Base-by-base conservation (phyloP, 2,888 invertebrate genomes). In the Leuctra nigra region DNA sequence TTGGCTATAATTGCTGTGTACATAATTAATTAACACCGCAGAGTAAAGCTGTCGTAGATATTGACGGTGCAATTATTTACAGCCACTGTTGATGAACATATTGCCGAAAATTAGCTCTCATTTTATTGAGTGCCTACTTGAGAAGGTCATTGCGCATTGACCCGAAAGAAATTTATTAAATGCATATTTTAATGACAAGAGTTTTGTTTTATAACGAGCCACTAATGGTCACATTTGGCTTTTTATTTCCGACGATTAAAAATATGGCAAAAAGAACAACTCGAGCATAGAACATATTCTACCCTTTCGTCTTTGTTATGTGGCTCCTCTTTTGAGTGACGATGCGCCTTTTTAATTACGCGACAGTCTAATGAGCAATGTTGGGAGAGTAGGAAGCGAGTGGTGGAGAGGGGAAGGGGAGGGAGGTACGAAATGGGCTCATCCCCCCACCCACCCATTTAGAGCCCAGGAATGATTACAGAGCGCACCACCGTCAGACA, bases 281-380 rank as follows among this genome's bases (percentile, higher is more conserved):
- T 33, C 16, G 23, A 44, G 33, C 29, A 50, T 20, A 33, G 33
- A 29, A 33, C 33, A 29, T 48, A 33, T 48, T 44, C 44, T 23
- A 44, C 20, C 29, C 29, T 33, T 25, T 4, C 29, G n/a, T 50
- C 50, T 33, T 50, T 50, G 35, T 50, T 35, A 50, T 29, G 22
- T 50, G 50, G 20, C 50, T 33, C 35, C 33, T 35, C 33, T 29
- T 35, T 50, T 50, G 29, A 47, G 47, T 47, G 47, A 29, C 50
- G 50, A 50, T 35, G 50, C 33, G 50, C 50, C 47, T 50, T 50
- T 50, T 50, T 50, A 50, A 50, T 50, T 50, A 50, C 50, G 16
- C 33, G 35, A 14, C 35, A 16, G 50, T 50, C 50, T 50, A 50
- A 50, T 50, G 50, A 50, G 50, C 50, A 18, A 22, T n/a, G n/a